phyloP scores from a whole-genome alignment of 2,888 invertebrate species.

The Macropis europaea region DNA sequence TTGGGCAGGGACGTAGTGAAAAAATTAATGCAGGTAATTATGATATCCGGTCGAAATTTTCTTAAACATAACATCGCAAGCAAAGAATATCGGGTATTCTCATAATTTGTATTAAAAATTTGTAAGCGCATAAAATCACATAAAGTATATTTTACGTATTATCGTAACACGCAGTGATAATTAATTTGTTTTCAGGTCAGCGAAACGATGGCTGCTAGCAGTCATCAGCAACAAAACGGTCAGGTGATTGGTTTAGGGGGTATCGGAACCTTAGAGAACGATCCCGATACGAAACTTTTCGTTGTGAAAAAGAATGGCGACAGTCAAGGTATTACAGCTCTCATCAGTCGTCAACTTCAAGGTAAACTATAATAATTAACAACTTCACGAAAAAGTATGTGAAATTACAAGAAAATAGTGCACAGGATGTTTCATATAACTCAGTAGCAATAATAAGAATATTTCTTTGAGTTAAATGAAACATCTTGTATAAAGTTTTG shows the following conservation, averaged over 20 bases:
- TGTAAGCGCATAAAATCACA: too few relatives aligned
- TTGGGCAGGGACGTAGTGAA: constrained; percentile 92
- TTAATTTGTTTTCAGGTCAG: constrained; percentile 83
- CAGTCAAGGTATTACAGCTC: constrained; percentile 88
- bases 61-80: too few relatives aligned
- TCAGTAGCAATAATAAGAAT: too few relatives aligned
- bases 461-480: too few relatives aligned
- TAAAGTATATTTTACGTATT: constrained; percentile 9
- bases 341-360: constrained; percentile 89
- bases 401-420: too few relatives aligned
- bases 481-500: too few relatives aligned
- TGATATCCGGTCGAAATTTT: too few relatives aligned
- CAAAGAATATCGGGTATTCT: constrained; percentile 3
- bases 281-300: constrained; percentile 88
- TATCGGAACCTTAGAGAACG: constrained; percentile 76
- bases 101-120: neutral
- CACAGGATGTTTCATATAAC: too few relatives aligned
- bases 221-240: constrained; percentile 84
- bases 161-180: neutral
- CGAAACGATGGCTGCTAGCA: constrained; percentile 90
- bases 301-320: constrained; percentile 88
- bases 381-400: too few relatives aligned
- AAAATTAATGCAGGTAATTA: constrained; percentile 89
- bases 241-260: constrained; percentile 81
- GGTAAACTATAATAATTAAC: constrained; percentile 80